A percentile compares a stretch with the other conserved stretches of the same genome.
Conservation (phyloP, 2,113 vertebrate species). For the Australoheros scitulus region DNA sequence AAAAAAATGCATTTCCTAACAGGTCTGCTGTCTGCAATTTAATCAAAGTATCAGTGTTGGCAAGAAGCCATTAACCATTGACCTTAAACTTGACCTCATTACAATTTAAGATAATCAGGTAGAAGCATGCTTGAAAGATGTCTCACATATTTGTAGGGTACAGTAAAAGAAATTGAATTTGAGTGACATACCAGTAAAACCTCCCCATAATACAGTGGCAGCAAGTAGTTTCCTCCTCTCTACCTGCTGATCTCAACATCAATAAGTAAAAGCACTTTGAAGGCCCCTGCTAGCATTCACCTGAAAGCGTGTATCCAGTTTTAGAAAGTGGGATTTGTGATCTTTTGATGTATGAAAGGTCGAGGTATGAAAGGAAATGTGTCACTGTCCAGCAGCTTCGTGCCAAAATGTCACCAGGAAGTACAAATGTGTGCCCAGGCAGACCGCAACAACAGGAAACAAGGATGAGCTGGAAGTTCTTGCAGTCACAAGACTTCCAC, state of each 20-base stretch:
- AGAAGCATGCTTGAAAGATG: background rate
- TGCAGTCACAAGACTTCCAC: background rate
- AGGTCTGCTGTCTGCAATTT: background rate
- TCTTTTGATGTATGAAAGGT: constrained; percentile 59
- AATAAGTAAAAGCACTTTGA: constrained; percentile 65
- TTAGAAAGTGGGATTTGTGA: constrained; percentile 8
- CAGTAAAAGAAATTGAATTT: background rate
- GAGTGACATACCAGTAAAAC: background rate
- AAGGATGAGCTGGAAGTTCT: background rate
- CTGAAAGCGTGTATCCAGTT: constrained; percentile 41
- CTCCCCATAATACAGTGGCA: background rate
- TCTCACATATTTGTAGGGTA: background rate
- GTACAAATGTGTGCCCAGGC: background rate
- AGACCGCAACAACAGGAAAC: background rate
- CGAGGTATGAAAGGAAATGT: constrained; percentile 33
- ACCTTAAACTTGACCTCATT: background rate
- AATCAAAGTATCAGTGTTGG: background rate
- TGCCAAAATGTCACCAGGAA: constrained; percentile 49
- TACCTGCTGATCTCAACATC: constrained; percentile 29
- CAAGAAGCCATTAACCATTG: background rate
- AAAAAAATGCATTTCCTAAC: background rate
- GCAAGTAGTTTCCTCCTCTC: background rate
- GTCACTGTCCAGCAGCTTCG: constrained; percentile 12
- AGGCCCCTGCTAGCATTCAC: constrained; percentile 24
- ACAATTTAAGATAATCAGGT: constrained; percentile 18